Conservation (phyloP, 2,888 invertebrate genomes). For the Plebejus melissa region DNA sequence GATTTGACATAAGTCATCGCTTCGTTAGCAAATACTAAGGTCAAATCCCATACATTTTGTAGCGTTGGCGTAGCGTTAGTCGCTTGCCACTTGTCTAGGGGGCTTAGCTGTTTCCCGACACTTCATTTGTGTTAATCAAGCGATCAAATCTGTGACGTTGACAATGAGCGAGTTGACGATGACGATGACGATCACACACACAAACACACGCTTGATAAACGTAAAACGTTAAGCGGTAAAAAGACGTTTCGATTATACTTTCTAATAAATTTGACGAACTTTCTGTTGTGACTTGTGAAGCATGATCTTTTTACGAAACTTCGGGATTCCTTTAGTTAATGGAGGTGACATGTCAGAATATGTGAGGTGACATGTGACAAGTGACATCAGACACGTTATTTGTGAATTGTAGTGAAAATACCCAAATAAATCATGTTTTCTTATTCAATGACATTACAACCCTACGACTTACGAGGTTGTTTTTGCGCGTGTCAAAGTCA, state of each 20-base stretch:
- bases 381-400: neutral
- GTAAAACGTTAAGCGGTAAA: neutral
- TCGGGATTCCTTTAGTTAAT: neutral
- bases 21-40: no score
- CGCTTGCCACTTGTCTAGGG: no score
- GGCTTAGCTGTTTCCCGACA: no score
- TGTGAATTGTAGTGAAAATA: neutral
- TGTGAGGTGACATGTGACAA: neutral
- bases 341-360: constrained; percentile 8
- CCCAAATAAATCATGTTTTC: neutral
- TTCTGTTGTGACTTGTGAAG: neutral
- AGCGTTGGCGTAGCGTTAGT: no score
- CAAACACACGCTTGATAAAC: no score
- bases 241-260: neutral
- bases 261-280: neutral
- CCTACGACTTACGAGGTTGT: neutral
- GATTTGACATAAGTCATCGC: no score
- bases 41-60: no score
- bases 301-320: neutral
- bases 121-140: no score
- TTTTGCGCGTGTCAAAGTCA: neutral
- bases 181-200: no score
- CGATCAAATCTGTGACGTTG: no score
- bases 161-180: no score
- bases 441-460: neutral